Conservation (phyloP, 2,888 invertebrate species). For the Cetonia aurata region DNA sequence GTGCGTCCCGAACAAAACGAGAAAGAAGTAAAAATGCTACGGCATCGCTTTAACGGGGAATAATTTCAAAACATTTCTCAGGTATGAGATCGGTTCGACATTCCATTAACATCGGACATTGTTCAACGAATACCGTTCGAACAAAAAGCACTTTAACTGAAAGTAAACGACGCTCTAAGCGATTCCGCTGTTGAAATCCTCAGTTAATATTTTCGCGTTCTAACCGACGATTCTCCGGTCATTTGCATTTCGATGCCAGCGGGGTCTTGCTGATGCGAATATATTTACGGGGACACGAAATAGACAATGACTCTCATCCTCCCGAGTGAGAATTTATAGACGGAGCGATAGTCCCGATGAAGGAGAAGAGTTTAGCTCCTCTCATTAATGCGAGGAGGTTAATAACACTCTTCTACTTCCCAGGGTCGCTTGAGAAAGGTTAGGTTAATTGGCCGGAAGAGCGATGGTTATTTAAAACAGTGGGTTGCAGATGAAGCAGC, state of each 20-base stretch:
- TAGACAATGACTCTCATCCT: conserved; percentile 21
- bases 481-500: conserved; percentile 55
- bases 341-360: not conserved
- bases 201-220: conserved; percentile 20
- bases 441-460: conserved; percentile 55
- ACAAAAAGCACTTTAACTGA: conserved; percentile 31
- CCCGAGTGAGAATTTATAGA: conserved; percentile 10
- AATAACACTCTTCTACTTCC: conserved; percentile 35
- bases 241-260: conserved; percentile 6
- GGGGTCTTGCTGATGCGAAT: too few species aligned
- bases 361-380: conserved; percentile 28
- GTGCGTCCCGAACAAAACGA: too few species aligned
- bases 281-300: conserved; percentile 16
- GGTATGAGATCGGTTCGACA: conserved; percentile 27
- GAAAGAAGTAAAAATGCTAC: not conserved
- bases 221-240: conserved; percentile 26
- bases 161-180: conserved; percentile 13
- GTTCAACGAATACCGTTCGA: conserved; percentile 20
- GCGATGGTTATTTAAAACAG: conserved; percentile 56
- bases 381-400: conserved; percentile 30
- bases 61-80: conserved; percentile 28
- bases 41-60: conserved; percentile 12
- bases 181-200: conserved; percentile 17
- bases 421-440: conserved; percentile 47
- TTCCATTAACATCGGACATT: conserved; percentile 34